Conservation (phyloP, 2,888 invertebrate species). For the Perithous albicinctus region DNA sequence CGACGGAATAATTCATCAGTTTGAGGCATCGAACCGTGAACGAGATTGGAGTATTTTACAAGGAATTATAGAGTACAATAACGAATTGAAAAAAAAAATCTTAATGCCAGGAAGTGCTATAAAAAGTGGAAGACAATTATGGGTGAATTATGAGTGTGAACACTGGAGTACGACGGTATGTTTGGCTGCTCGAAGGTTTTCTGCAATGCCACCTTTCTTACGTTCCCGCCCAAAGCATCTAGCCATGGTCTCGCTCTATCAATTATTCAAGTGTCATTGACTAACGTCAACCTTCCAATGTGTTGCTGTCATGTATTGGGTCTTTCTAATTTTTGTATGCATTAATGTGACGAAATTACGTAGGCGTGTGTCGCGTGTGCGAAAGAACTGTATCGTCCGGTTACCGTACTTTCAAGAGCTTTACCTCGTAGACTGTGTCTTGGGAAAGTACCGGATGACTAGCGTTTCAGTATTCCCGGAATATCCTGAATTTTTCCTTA, state of each 20-base stretch:
- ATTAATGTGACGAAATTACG: background rate
- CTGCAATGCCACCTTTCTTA: conserved; percentile 68
- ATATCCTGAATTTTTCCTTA: conserved; percentile 16
- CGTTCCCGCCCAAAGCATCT: conserved; percentile 41
- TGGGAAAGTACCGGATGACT: conserved; percentile 34
- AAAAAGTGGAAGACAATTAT: conserved; percentile 60
- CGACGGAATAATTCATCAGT: conserved; percentile 44
- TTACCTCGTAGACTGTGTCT: background rate
- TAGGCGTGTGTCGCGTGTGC: too few relatives aligned
- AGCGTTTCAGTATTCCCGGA: background rate
- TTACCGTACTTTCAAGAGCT: background rate
- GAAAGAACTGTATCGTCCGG: background rate
- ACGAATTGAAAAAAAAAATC: conserved; percentile 36
- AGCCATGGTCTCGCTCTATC: conserved; percentile 40
- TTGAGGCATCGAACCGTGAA: conserved; percentile 10
- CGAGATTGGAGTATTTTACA: background rate
- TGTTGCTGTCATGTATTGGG: conserved; percentile 3
- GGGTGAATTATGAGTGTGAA: conserved; percentile 7
- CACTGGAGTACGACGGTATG: conserved; percentile 16
- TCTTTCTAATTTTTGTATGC: conserved; percentile 16
- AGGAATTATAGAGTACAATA: background rate
- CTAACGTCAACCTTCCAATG: conserved; percentile 56
- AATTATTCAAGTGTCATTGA: conserved; percentile 59
- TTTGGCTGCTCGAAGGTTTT: conserved; percentile 71
- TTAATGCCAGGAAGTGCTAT: conserved; percentile 63